These are phyloP conservation scores for Xenus cinereus DNA, from an alignment of 2,113 vertebrate species.

Conservation along the genomic window DNA sequence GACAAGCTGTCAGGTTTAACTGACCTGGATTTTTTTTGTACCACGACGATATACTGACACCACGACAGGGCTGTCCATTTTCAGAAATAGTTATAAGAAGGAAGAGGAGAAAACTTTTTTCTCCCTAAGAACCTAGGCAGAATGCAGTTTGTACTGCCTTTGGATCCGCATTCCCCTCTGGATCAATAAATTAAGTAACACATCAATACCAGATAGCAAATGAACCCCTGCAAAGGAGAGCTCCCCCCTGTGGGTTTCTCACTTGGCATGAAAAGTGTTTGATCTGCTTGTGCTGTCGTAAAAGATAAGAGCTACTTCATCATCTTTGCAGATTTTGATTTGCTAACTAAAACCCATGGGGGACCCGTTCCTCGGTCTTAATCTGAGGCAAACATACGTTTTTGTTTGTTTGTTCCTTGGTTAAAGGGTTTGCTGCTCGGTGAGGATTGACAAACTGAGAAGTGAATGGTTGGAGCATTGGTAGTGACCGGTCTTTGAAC, in stretches of 20 bases:
- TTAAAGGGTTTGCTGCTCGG: neutral
- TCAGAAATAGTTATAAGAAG: neutral
- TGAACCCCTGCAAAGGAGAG: constrained; percentile 55
- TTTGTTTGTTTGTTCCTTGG: neutral
- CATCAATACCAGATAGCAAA: constrained; percentile 65
- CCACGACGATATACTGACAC: neutral
- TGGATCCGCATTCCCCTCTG: constrained; percentile 31
- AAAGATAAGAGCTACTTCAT: constrained; percentile 58
- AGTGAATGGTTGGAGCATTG: neutral
- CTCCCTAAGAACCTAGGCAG: neutral
- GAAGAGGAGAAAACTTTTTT: neutral
- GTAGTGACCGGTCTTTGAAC: neutral
- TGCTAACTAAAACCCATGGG: constrained; percentile 10
- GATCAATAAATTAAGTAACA: constrained; percentile 69
- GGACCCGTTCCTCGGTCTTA: neutral
- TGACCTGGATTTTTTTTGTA: neutral
- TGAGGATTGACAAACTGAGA: constrained; percentile 23
- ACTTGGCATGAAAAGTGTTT: constrained; percentile 57
- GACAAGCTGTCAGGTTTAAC: neutral
- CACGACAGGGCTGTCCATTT: neutral
- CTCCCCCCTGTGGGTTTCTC: constrained; percentile 13
- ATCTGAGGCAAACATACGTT: neutral
- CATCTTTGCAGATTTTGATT: constrained; percentile 56
- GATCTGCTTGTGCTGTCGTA: constrained; percentile 61
- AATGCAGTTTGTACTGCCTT: constrained; percentile 34